phyloP scores from a whole-genome alignment of 2,888 invertebrate species.

The Zhengitettix transpicula region DNA sequence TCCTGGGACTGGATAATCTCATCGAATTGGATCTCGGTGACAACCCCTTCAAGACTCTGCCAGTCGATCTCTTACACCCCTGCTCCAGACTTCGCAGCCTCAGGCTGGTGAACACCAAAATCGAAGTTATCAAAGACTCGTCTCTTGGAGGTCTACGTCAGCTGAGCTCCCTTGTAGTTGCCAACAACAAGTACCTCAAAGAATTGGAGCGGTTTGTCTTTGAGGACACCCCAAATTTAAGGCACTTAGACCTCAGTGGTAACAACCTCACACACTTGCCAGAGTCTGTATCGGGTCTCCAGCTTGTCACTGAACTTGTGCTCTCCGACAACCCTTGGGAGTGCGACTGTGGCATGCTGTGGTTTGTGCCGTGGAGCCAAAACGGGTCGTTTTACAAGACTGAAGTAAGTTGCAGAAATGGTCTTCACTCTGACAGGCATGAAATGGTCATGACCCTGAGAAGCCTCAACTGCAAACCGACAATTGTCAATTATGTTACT shows the following conservation, averaged over 20 bases:
- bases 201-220: constrained; percentile 46
- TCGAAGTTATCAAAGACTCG: constrained; percentile 45
- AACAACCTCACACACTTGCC: constrained; percentile 58
- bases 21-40: constrained; percentile 37
- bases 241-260: constrained; percentile 48
- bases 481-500: constrained; percentile 39
- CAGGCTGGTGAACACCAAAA: constrained; percentile 45
- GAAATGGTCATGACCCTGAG: constrained; percentile 54
- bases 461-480: constrained; percentile 53
- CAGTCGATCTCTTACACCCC: constrained; percentile 43
- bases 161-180: constrained; percentile 39
- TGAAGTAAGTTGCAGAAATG: constrained; percentile 44
- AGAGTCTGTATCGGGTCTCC: constrained; percentile 45
- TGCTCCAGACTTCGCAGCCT: constrained; percentile 42
- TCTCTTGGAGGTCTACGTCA: constrained; percentile 45
- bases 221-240: constrained; percentile 38
- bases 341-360: constrained; percentile 73
- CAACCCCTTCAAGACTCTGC: constrained; percentile 37
- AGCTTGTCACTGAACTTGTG: constrained; percentile 42
- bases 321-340: constrained; percentile 64
- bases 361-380: constrained; percentile 48
- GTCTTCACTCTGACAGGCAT: constrained; percentile 22
- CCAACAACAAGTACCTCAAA: constrained; percentile 40
- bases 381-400: constrained; percentile 31
- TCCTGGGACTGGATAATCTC: constrained; percentile 32